Evolutionary conservation across 2,888 invertebrate species (phyloP).

Genomic region (Tenthredo scrophulariae): DNA sequence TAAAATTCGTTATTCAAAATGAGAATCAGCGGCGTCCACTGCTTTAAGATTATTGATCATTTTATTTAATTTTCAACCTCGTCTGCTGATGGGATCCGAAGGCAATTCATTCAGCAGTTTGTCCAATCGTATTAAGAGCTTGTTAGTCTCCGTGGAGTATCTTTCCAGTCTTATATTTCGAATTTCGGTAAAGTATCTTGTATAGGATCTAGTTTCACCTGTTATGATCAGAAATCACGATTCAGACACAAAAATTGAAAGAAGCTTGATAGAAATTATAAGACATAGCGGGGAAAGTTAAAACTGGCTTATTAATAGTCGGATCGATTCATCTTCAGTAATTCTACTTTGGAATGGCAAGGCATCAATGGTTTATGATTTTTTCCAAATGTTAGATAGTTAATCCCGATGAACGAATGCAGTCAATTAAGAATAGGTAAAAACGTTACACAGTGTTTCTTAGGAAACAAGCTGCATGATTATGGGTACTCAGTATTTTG

Average conservation of each 20-base stretch:
- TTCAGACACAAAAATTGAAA: not conserved
- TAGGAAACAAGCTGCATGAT: not conserved
- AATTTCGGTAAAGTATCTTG: conserved; percentile 87
- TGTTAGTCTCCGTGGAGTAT: conserved; percentile 96
- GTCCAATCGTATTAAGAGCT: conserved; percentile 94
- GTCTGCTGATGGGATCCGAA: conserved; percentile 85
- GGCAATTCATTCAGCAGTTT: conserved; percentile 92
- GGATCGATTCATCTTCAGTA: too few relatives aligned
- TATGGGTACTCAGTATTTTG: not conserved
- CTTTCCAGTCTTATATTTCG: conserved; percentile 89
- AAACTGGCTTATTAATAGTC: too few relatives aligned
- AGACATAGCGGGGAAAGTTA: too few relatives aligned
- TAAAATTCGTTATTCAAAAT: not conserved
- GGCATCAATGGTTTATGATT: not conserved
- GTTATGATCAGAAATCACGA: conserved; percentile 55
- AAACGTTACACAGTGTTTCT: not conserved
- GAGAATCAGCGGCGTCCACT: not conserved
- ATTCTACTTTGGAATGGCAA: too few relatives aligned
- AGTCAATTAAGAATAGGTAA: not conserved
- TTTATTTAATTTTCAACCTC: conserved; percentile 86
- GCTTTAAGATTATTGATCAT: conserved; percentile 62
- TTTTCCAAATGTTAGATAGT: not conserved
- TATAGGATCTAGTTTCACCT: conserved; percentile 84
- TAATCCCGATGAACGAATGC: not conserved
- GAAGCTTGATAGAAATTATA: not conserved